Base-by-base conservation (phyloP, 2,888 invertebrate species). In the Abrostola tripartita region DNA sequence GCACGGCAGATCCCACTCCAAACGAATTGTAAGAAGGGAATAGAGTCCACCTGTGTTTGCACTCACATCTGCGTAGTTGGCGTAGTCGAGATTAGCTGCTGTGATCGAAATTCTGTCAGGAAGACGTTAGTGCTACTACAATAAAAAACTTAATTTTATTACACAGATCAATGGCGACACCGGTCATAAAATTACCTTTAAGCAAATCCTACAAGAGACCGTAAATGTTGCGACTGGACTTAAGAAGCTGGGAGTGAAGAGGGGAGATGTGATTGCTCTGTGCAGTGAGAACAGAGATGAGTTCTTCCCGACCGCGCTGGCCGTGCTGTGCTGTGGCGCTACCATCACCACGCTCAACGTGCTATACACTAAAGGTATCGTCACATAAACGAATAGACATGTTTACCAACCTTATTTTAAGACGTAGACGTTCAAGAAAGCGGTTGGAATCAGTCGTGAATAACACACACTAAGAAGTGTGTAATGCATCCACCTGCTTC, bases 281-380 rank as follows among this genome's bases (percentile, higher is more conserved):
- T 96, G 95, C 77, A 95, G 95, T 67, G 96, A 96, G 81, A 96
- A 96, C 82, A 88, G 95, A 67, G 79, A 95, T n/a, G 95, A 96
- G 77, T 96, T 93, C 84, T 83, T 93, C 49, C 81, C 95, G 47
- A 88, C 95, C 0, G 89, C 95, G 0, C 85, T 95, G 35, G 95
- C 94, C 6, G 88, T 92, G 2, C 85, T 95, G 62, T 95, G 95
- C 74, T 86, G 95, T 37, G 96, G 96, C 0, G 95, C 94, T 51
- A 92, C 95, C 5, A 89, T 95, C 76, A 95, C 96, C 14, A 95
- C 96, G 0, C 81, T 96, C 63, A 96, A 96, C 84, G 92, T 95
- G 5, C 88, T 92, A 50, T 96, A 96, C 76, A 93, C 95, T 0
- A 86, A 92, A 86, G 91, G 89, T 89, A 57, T 24, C 1, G 1